A percentile compares a stretch with the other conserved stretches of the same genome.
Evolutionary conservation across 2,888 invertebrate genomes (phyloP).

Genomic region (Tupiocoris notatus): DNA sequence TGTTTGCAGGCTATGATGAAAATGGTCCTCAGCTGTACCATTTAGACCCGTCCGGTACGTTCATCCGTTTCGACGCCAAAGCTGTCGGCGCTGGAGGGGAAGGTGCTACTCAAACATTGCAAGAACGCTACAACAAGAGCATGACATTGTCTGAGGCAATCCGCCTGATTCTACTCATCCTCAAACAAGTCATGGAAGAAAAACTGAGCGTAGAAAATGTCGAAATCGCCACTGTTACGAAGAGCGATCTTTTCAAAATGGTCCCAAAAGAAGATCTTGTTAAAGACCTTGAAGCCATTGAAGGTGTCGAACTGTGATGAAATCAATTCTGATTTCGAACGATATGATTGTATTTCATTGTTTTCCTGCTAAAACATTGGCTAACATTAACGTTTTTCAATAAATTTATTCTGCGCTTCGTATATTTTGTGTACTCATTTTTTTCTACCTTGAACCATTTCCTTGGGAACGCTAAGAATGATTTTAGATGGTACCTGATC

Average conservation of each 20-base stretch:
- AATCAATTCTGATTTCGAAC: too few relatives aligned
- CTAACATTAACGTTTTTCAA: conserved; percentile 5
- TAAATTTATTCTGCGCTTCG: conserved; percentile 1
- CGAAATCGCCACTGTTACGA: conserved; percentile 92
- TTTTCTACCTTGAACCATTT: neutral
- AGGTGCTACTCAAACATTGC: conserved; percentile 93
- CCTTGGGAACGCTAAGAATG: too few relatives aligned
- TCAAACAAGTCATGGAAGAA: conserved; percentile 99
- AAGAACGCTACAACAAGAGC: conserved; percentile 56
- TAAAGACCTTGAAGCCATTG: conserved; percentile 41
- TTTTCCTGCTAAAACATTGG: neutral
- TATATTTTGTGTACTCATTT: neutral
- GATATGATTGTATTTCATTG: neutral
- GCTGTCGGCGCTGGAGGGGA: conserved; percentile 99
- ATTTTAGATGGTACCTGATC: too few relatives aligned
- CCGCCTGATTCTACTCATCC: conserved; percentile 83
- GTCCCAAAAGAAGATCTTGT: conserved; percentile 79
- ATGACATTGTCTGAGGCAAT: conserved; percentile 91
- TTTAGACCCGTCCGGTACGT: conserved; percentile 99
- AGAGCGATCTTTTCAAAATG: conserved; percentile 79
- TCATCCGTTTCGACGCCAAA: conserved; percentile 96
- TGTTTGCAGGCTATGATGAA: conserved; percentile 91
- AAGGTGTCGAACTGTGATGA: conserved; percentile 38
- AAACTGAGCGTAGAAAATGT: conserved; percentile 95
- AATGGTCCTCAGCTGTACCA: conserved; percentile 94